A percentile compares a stretch with the other conserved stretches of the same genome.
Conservation (phyloP, 2,797 vertebrate genomes). For the Sus cebifrons region DNA sequence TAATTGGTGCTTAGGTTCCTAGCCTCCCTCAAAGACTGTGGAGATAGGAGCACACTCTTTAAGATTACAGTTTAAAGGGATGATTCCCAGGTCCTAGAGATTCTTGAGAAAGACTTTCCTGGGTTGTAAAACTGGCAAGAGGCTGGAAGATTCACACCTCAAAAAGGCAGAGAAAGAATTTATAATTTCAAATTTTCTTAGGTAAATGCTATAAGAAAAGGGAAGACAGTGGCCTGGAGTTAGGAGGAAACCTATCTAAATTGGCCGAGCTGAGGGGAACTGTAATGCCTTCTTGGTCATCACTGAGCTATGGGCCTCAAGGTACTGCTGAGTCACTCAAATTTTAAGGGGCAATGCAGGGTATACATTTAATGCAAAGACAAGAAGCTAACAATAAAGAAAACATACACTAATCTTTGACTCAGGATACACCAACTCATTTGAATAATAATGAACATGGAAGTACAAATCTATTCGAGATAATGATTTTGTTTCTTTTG, state of each 20-base stretch:
- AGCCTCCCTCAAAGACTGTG: too few species aligned
- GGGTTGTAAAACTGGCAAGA: background rate
- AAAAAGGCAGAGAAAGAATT: background rate
- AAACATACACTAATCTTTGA: background rate
- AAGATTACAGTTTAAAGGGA: background rate
- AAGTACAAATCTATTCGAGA: background rate
- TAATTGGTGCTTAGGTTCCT: background rate
- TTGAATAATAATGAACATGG: background rate
- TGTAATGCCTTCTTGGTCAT: background rate
- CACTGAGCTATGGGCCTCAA: background rate
- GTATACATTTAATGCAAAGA: background rate
- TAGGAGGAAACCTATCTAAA: background rate
- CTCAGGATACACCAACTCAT: background rate
- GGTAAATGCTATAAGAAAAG: background rate
- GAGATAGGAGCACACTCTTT: background rate
- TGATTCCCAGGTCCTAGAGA: background rate
- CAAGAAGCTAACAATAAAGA: background rate
- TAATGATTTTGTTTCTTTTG: background rate
- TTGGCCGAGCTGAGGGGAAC: background rate
- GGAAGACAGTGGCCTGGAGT: background rate
- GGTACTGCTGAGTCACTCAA: background rate
- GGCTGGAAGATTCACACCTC: background rate
- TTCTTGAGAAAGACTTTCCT: background rate
- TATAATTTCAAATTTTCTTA: slow-evolving; percentile 3
- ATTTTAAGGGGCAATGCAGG: background rate